These are phyloP conservation scores for Lasioglossum oenotherae DNA, from an alignment of 2,888 invertebrate genomes.

Conservation along the genomic window DNA sequence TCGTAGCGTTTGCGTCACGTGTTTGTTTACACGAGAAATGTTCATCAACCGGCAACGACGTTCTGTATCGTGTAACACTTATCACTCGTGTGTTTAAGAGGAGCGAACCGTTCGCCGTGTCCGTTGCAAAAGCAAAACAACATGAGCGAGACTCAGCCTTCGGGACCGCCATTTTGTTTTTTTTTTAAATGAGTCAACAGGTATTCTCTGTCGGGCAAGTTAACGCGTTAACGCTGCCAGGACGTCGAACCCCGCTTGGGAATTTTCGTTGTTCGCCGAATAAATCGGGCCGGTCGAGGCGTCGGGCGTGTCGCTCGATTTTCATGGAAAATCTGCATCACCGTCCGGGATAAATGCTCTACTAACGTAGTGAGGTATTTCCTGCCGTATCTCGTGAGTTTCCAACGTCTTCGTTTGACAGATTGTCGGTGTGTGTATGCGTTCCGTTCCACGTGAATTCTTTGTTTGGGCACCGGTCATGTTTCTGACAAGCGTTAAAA, in stretches of 20 bases:
- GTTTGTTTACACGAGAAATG: not conserved
- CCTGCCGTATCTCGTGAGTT: slow-evolving; percentile 74
- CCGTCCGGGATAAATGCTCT: slow-evolving; percentile 56
- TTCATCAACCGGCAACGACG: not conserved
- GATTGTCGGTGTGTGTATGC: slow-evolving; percentile 77
- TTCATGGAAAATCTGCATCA: not conserved
- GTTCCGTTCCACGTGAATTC: slow-evolving; percentile 79
- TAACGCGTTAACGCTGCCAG: slow-evolving; percentile 60
- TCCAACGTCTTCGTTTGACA: slow-evolving; percentile 79
- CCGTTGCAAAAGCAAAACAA: slow-evolving; percentile 67
- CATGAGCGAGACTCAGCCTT: slow-evolving; percentile 40
- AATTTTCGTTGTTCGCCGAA: slow-evolving; percentile 49
- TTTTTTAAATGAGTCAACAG: slow-evolving; percentile 62
- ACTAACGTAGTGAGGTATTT: slow-evolving; percentile 72
- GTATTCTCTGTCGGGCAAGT: slow-evolving; percentile 57
- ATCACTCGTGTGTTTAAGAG: slow-evolving; percentile 26
- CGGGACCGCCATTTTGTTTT: slow-evolving; percentile 68
- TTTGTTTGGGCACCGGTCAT: slow-evolving; percentile 78
- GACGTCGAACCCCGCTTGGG: slow-evolving; percentile 53
- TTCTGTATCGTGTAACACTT: not conserved
- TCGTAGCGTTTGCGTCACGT: not conserved
- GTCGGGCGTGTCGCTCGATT: not conserved
- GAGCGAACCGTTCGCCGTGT: slow-evolving; percentile 38
- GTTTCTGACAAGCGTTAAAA: slow-evolving; percentile 72
- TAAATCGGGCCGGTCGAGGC: slow-evolving; percentile 14